These are phyloP conservation scores for Ephydatia muelleri DNA, from an alignment of 37 sponge, comb jelly and placozoan species.

Conservation along the genomic window DNA sequence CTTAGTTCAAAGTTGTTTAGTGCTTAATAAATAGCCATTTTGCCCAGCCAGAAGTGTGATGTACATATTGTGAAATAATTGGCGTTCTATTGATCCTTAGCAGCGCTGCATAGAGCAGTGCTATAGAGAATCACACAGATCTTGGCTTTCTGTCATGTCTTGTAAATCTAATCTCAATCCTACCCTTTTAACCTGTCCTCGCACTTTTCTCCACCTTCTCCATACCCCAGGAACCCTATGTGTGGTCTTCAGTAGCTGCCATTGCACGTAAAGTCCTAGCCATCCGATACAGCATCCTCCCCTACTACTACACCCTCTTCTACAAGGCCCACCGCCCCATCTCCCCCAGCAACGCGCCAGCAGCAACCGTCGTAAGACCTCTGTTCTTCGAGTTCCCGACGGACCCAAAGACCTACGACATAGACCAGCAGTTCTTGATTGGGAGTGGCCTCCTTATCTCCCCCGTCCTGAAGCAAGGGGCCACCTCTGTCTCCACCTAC, in stretches of 20 bases:
- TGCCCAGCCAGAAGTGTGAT: not conserved
- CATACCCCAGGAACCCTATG: constrained; percentile 71
- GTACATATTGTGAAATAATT: not conserved
- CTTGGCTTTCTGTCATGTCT: not conserved
- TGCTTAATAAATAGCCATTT: too few relatives aligned
- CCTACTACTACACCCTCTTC: constrained; percentile 91
- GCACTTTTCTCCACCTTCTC: not conserved
- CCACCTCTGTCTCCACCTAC: constrained; percentile 53
- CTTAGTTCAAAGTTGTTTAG: too few relatives aligned
- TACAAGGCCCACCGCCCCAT: constrained; percentile 49
- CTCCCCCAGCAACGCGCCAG: constrained; percentile 13
- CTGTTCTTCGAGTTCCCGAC: constrained; percentile 88
- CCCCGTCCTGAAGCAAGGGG: constrained; percentile 72
- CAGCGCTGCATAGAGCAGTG: too few relatives aligned
- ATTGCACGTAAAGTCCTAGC: constrained; percentile 65
- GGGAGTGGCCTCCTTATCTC: constrained; percentile 71
- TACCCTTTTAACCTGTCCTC: not conserved
- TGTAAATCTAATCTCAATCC: not conserved
- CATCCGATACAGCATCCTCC: constrained; percentile 87
- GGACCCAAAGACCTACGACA: constrained; percentile 58
- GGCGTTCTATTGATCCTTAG: too few relatives aligned
- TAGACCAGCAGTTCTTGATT: constrained; percentile 87
- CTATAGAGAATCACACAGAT: not conserved
- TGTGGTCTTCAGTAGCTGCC: constrained; percentile 76
- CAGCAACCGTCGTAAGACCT: constrained; percentile 75